A percentile compares a stretch with the other conserved stretches of the same genome.
Conservation (phyloP, 2,113 vertebrate species). For the Neopipo cinnamomea region DNA sequence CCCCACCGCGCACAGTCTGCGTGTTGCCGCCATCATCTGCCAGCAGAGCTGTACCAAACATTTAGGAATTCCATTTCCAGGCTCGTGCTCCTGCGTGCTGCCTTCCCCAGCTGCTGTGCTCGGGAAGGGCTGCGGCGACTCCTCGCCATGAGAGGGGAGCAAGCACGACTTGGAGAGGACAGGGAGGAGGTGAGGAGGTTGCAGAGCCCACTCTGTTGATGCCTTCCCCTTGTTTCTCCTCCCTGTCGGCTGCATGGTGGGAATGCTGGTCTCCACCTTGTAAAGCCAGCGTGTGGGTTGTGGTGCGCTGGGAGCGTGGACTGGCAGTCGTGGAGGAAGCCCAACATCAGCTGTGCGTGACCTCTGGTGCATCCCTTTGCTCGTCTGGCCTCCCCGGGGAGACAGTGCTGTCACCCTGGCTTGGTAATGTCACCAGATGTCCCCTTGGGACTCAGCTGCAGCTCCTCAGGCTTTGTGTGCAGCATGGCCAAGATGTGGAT, state of each 20-base stretch:
- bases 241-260: rapidly evolving
- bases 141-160: not conserved
- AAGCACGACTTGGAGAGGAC: rapidly evolving
- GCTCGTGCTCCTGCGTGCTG: not conserved
- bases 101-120: constrained; percentile 7
- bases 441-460: not conserved
- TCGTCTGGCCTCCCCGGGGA: rapidly evolving
- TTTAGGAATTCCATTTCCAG: constrained; percentile 18
- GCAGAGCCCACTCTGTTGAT: not conserved
- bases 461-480: not conserved
- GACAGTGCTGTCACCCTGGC: not conserved
- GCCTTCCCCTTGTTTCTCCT: rapidly evolving
- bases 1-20: not conserved
- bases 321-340: not conserved
- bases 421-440: not conserved
- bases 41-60: not conserved
- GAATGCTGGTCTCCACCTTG: not conserved
- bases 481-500: rapidly evolving
- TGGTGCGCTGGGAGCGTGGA: rapidly evolving
- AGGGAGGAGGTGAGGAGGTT: not conserved
- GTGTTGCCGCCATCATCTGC: constrained; percentile 6
- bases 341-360: rapidly evolving
- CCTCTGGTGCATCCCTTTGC: rapidly evolving
- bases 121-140: not conserved
- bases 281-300: rapidly evolving